Evolutionary conservation across 2,797 vertebrate species (phyloP), one percentile per base, ranked within the genome.

Genomic region (Muraenolepis orangiensis): DNA sequence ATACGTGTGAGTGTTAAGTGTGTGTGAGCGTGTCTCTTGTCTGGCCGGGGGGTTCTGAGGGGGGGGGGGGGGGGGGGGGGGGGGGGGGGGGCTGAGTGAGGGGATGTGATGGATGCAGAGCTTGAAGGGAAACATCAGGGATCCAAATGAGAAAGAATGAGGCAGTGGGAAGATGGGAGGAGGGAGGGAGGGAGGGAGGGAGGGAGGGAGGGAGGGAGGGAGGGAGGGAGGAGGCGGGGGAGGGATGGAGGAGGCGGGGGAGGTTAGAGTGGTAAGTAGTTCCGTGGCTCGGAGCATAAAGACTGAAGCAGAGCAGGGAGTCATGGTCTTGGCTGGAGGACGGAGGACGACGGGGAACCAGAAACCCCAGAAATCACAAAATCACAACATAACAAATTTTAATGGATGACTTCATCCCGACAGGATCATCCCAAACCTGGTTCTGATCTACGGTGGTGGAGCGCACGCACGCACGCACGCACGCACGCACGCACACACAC

Each of bases 391-490:
- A 3, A 42, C 40, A 38, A 38, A 38, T 38, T 38, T 38, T 38
- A 38, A 14, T 42, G 81, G 82, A 96, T 96, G 96, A 97, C 95
- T 97, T 97, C 95, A 97, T 95, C 93, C 93, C 92, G 93, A 95
- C 95, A 96, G 95, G 95, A 96, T 95, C 94, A 95, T 94, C 93
- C 92, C 87, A 81, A 86, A 96, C 95, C 95, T 96, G 95, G 94
- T 96, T 97, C 94, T 95, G 95, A 96, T 96, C 95, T 93, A 92
- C 91, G 93, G 91, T 42, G 40, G 13, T 12, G 40, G 3, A 42
- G n/a, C 40, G 92, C 95, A 94, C 95, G 96, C 93, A 95, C 95
- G 92, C 96, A 95, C 32, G 32, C 32, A 34, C 32, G 8, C 32
- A 34, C 32, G 8, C 32, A 34, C 32, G 8, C 32, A 34, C 32